Evolutionary conservation across 2,113 vertebrate species (phyloP).

Genomic region (Naja naja): DNA sequence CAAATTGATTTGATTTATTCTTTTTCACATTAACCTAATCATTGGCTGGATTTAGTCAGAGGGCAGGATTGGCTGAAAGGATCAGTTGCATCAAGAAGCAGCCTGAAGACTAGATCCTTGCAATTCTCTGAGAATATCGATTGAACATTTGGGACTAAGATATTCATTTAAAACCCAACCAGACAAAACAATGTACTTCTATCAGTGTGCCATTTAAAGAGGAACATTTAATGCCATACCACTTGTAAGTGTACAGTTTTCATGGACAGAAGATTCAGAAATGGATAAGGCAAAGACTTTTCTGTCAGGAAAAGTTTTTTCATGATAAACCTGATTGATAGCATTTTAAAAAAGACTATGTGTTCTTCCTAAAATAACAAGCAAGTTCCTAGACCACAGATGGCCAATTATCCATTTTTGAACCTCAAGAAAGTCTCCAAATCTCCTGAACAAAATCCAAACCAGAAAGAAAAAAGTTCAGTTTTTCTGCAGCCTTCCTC

Average conservation of each 20-base stretch:
- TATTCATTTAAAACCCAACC: not conserved
- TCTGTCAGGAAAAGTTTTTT: not conserved
- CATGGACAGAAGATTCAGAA: not conserved
- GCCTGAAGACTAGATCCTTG: not conserved
- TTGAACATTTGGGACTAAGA: not conserved
- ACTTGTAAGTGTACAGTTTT: not conserved
- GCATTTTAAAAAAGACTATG: not conserved
- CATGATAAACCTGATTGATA: not conserved
- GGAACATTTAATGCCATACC: not conserved
- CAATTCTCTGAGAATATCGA: not conserved
- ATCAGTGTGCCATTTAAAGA: not conserved
- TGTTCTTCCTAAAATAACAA: not conserved
- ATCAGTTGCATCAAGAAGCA: not conserved
- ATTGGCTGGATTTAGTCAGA: not conserved
- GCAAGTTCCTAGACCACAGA: not conserved
- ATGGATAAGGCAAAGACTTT: not conserved
- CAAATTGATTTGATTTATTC: not conserved
- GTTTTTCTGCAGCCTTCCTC: not conserved
- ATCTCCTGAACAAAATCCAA: not conserved
- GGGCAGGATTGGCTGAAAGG: not conserved
- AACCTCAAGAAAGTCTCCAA: not conserved
- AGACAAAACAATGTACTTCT: not conserved
- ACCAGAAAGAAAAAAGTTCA: not conserved
- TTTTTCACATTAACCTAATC: not conserved
- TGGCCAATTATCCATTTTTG: not conserved